A percentile compares a stretch with the other conserved stretches of the same genome.
Conservation (phyloP, 2,797 vertebrate species). For the Amblyraja radiata region DNA sequence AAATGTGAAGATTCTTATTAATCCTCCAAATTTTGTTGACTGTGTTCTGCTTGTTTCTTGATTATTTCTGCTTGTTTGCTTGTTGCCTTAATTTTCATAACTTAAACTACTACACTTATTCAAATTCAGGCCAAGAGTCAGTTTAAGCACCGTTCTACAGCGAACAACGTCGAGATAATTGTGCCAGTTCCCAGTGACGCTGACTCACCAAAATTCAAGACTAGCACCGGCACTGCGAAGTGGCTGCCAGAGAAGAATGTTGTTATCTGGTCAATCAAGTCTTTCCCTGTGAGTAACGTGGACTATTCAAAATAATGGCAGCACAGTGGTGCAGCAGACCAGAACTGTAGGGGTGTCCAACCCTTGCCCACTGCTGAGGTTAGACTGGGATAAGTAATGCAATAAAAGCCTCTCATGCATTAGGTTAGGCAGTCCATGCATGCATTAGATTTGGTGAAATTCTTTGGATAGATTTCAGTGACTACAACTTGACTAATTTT, state of each 20-base stretch:
- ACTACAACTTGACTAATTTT: neutral
- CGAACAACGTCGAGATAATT: constrained; percentile 70
- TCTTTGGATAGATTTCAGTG: neutral
- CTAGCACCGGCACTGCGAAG: constrained; percentile 66
- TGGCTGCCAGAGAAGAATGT: constrained; percentile 68
- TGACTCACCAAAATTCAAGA: constrained; percentile 74
- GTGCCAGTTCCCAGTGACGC: constrained; percentile 72
- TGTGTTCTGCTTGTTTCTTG: no score
- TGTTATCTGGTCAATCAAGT: constrained; percentile 72
- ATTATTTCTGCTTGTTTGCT: neutral
- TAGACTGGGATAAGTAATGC: neutral
- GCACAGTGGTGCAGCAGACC: neutral
- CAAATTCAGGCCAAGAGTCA: constrained; percentile 65
- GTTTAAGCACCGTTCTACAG: constrained; percentile 69
- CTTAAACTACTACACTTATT: neutral
- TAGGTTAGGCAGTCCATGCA: neutral
- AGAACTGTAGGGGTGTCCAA: neutral
- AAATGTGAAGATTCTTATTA: no score
- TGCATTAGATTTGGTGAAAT: neutral
- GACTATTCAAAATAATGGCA: neutral
- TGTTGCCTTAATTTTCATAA: neutral
- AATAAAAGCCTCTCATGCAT: neutral
- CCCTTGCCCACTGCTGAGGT: neutral
- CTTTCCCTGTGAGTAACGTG: constrained; percentile 63
- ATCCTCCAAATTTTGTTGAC: neutral